Base-by-base conservation (phyloP, 2,113 vertebrate genomes). In the Sylvilagus bachmani region DNA sequence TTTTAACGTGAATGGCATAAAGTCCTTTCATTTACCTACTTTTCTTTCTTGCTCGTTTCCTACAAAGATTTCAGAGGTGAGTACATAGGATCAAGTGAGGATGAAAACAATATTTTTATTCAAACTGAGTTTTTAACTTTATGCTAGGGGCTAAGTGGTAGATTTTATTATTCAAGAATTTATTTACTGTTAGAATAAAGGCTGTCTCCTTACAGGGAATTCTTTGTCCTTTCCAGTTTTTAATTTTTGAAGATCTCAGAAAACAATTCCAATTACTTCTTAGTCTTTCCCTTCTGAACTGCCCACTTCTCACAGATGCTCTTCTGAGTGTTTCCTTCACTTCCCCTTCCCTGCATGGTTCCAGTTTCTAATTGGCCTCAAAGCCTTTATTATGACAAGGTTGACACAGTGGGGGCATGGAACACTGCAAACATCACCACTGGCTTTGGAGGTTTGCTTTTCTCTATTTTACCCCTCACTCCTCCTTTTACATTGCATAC, bases 81-180 rank as follows among this genome's bases (percentile, higher is more conserved):
- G 31, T 66, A 51, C 33, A 84, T 21, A 44, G 10, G 82, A 25
- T 29, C 4, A 88, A 87, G 79, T 21, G 27, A 73, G 27, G 62
- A 84, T 16, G 38, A 87, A 53, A 82, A 58, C 12, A 90, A 24
- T 5, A 44, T 51, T 83, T 90, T 93, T 88, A 79, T 74, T 73
- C 44, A 25, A 83, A 95, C 25, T 67, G 9, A 93, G 31, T 49
- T 91, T 91, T 93, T 67, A 79, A 85, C 55, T 81, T 85, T 82
- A n/a, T 64, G 9, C 25, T 51, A 84, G 27, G 13, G 51, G 11
- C 49, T 49, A 91, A 74, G 49, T 33, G n/a, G 49, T 88, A 51
- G 58, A 61, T 87, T 95, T 93, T 73, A 53, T 79, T 88, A 31
- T 84, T 53, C 49, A 10, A 78, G 44, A 87, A 89, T 81, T 90